Conservation (phyloP, 2,797 vertebrate species). For the Sebastes dallii region DNA sequence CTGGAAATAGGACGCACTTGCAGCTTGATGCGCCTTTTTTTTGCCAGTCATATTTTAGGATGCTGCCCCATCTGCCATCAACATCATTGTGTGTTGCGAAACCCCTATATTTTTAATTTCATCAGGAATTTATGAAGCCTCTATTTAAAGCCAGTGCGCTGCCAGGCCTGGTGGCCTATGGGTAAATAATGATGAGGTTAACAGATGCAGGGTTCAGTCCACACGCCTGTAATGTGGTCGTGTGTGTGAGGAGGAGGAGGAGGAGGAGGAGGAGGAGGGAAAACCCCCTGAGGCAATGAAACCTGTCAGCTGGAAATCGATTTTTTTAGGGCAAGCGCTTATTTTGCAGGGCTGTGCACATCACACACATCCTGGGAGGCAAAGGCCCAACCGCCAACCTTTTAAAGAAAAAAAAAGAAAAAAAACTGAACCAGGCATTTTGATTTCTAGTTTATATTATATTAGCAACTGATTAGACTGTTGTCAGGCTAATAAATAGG, state of each 20-base stretch:
- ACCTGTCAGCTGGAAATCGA: conserved; percentile 59
- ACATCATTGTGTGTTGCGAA: not conserved
- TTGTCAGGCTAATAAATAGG: no score
- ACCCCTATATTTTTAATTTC: conserved; percentile 49
- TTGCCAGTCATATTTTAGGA: conserved; percentile 29
- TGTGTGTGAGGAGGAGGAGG: not conserved
- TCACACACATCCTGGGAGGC: not conserved
- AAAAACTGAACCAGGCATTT: not conserved
- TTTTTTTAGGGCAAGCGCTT: conserved; percentile 41
- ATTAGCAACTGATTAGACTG: no score
- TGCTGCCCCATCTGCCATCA: not conserved
- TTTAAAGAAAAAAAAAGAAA: no score
- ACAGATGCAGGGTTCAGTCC: conserved; percentile 55
- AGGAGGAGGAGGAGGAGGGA: conserved; percentile 9
- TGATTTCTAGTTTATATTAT: not conserved
- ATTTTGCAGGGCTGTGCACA: conserved; percentile 13
- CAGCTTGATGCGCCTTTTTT: conserved; percentile 1
- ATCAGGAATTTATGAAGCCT: conserved; percentile 43
- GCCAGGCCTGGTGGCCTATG: conserved; percentile 24
- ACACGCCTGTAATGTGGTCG: conserved; percentile 18
- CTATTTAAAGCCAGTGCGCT: conserved; percentile 53
- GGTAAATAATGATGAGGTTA: conserved; percentile 67
- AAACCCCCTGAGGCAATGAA: conserved; percentile 38
- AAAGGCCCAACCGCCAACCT: not conserved
- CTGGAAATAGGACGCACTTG: conserved; percentile 29